These are phyloP conservation scores for rabbit (Oryctolagus cuniculus) DNA, from an alignment of 2,113 vertebrate species.

Conservation along the genomic window mOryCun1.1 NC_091445.1:12043001-12043500, in stretches of 20 bases:
- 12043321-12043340: neutral
- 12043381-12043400: neutral
- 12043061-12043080: neutral
- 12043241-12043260: neutral
- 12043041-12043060: neutral
- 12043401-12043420: neutral
- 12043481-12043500: neutral
- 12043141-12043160: neutral
- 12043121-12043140: neutral
- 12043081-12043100: neutral
- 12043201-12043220: neutral
- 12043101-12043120: neutral
- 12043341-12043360: neutral
- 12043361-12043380: neutral
- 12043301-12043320: neutral
- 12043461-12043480: accelerated
- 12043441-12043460: neutral
- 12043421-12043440: neutral
- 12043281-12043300: neutral
- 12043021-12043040: neutral
- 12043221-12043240: neutral
- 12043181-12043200: neutral
- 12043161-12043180: neutral
- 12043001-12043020: neutral
- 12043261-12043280: neutral